phyloP scores from a whole-genome alignment of 1,140 invertebrate genomes.

The Lucilia sericata region DNA sequence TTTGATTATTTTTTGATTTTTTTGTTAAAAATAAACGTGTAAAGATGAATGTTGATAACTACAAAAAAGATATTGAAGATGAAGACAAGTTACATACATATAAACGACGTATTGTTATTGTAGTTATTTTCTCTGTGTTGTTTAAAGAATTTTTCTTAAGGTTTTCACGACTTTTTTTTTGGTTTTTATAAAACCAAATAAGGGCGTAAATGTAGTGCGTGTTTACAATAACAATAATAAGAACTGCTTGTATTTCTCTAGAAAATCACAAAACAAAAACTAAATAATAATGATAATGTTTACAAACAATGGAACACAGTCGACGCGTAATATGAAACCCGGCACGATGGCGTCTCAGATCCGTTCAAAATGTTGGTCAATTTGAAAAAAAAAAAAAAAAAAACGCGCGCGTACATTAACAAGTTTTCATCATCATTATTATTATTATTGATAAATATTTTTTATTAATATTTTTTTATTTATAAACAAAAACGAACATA shows the following conservation, averaged over 20 bases:
- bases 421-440: background rate
- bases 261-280: background rate
- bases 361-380: background rate
- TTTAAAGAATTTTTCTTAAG: background rate
- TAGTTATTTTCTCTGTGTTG: background rate
- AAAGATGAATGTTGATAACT: conserved; percentile 9
- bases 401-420: background rate
- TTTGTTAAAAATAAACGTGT: conserved; percentile 8
- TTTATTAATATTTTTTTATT: background rate
- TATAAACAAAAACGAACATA: background rate
- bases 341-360: background rate
- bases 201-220: conserved; percentile 38
- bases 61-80: background rate
- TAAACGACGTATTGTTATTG: background rate
- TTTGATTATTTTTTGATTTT: background rate
- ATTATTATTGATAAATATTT: background rate
- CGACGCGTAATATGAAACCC: background rate
- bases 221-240: conserved; percentile 44
- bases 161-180: background rate
- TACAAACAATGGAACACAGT: background rate
- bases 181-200: conserved; percentile 30
- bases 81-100: background rate
- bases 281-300: conserved; percentile 8
- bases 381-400: background rate
- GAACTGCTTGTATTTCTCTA: background rate